Evolutionary conservation across 1,140 invertebrate genomes (phyloP), one percentile per base, ranked within the genome.

Genomic region (Lycorma delicatula): DNA sequence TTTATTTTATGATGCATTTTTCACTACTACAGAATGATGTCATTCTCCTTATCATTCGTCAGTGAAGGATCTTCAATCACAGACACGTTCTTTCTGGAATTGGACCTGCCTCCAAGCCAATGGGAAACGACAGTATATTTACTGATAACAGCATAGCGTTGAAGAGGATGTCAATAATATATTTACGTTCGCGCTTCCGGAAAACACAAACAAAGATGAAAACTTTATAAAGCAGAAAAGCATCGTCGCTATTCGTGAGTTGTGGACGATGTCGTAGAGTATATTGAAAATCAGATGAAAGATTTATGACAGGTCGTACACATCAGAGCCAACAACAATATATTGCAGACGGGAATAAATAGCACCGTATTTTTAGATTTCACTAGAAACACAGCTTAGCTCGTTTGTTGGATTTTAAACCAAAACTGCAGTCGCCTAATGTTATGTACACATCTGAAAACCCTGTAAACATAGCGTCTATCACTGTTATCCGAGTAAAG

Each of bases 401-500:
- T 20, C 5, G 22, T 9, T n/a, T 48, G 13, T 46, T 34, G 13
- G 27, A 38, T 25, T 46, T 44, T n/a, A 22, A 2, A 18, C 44
- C 23, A 27, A 4, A 27, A 18, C 44, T 26, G 20, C 16, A 28
- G 4, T 2, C n/a, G 5, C 29, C 23, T 12, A 27, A 57, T 44
- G 41, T 38, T 13, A 2, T 7, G 29, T 34, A 57, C 28, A 26
- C 18, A 20, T 57, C 50, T 9, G 26, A 36, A 13, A 13, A 41
- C 4, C 34, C 34, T 1, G 50, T 61, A 12, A 36, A 41, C n/a
- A 58, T 61, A 28, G 16, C 13, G 7, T 28, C 36, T n/a, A 16
- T 61, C 7, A 44, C 31, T 18, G 34, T 29, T 25, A 47, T 61
- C 29, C 41, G 38, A 44, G 51, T 61, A 16, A 23, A 54, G 11